Conservation (phyloP, 2,113 vertebrate species). For the Anser brachyrhynchus region DNA sequence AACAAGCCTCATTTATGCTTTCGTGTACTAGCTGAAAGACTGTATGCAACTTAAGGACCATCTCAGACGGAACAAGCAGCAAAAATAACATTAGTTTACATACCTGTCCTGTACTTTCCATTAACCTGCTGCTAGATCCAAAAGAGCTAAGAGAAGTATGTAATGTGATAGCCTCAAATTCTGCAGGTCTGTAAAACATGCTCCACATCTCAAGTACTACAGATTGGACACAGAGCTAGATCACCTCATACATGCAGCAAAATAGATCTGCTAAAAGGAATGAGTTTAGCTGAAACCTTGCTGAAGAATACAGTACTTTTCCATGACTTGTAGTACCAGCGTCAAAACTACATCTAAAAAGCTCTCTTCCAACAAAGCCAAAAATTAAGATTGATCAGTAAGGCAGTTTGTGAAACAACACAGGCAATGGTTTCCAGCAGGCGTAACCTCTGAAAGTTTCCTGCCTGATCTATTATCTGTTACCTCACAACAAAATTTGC, state of each 20-base stretch:
- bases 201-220: no score
- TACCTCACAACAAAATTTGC: background rate
- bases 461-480: background rate
- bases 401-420: background rate
- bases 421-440: background rate
- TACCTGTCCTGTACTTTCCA: background rate
- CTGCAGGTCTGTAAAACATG: background rate
- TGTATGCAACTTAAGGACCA: background rate
- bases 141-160: background rate
- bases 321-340: background rate
- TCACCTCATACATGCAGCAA: rapidly evolving
- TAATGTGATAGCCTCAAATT: background rate
- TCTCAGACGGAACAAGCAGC: background rate
- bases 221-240: background rate
- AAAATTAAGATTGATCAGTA: background rate
- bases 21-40: rapidly evolving
- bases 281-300: rapidly evolving
- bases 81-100: background rate
- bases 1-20: background rate
- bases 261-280: background rate
- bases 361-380: background rate
- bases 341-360: background rate
- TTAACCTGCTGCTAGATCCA: background rate
- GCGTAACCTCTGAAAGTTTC: background rate
- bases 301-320: background rate